Percentiles rank a stretch among this genome's conserved stretches.
These are phyloP conservation scores for Heliconius aoede DNA, from an alignment of 2,888 invertebrate species.

Conservation along the genomic window DNA sequence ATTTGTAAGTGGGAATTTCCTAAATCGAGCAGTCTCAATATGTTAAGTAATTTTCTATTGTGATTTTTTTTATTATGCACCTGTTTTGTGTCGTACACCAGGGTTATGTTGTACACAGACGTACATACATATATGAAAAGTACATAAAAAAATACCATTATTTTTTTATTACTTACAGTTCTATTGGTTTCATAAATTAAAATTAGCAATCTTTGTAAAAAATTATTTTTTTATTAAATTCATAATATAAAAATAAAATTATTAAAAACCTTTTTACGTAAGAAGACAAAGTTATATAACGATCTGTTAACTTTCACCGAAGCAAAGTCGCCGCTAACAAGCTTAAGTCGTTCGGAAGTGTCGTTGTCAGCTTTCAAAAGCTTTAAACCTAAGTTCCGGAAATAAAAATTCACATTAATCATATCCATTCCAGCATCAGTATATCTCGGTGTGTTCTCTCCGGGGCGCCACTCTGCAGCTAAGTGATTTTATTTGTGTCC, in stretches of 20 bases:
- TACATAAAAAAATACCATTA: neutral
- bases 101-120: neutral
- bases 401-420: slow-evolving; percentile 50
- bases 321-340: slow-evolving; percentile 52
- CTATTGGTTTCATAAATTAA: neutral
- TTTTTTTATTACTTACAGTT: neutral
- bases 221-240: neutral
- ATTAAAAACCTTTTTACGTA: neutral
- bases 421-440: slow-evolving; percentile 50
- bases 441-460: slow-evolving; percentile 62
- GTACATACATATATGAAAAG: neutral
- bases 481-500: slow-evolving; percentile 84
- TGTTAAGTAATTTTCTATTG: neutral
- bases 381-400: slow-evolving; percentile 42
- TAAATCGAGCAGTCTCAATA: neutral
- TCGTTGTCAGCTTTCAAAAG: slow-evolving; percentile 50
- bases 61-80: neutral
- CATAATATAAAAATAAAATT: neutral
- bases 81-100: neutral
- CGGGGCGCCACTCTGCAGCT: slow-evolving; percentile 79
- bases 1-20: slow-evolving; percentile 6
- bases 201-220: no score
- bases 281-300: slow-evolving; percentile 39
- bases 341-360: slow-evolving; percentile 53
- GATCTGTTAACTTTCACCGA: slow-evolving; percentile 48